A percentile compares a stretch with the other conserved stretches of the same genome.
Evolutionary conservation across 2,797 vertebrate species (phyloP).

Genomic region (Pipistrellus pipistrellus): DNA sequence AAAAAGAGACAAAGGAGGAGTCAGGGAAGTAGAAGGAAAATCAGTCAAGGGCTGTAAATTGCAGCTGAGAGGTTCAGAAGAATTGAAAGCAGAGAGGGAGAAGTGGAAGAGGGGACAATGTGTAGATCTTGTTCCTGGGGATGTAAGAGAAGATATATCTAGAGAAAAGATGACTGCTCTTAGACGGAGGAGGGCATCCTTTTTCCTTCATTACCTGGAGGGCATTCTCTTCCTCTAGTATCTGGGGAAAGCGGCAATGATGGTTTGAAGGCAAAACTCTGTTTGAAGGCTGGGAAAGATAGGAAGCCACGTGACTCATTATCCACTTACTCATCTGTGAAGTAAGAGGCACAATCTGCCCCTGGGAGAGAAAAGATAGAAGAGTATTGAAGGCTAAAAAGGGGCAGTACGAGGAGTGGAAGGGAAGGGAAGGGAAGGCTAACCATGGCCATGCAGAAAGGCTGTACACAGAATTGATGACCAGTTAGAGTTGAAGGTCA

Average conservation of each 20-base stretch:
- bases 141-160: not conserved
- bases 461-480: not conserved
- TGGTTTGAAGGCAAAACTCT: no score
- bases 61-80: not conserved
- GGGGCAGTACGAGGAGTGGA: not conserved
- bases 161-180: not conserved
- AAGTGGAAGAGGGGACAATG: not conserved
- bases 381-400: not conserved
- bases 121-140: not conserved
- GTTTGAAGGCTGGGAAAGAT: not conserved
- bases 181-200: not conserved
- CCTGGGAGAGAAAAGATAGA: not conserved
- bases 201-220: not conserved
- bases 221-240: no score
- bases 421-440: not conserved
- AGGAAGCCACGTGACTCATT: not conserved
- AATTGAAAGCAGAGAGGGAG: not conserved
- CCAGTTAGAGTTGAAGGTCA: not conserved
- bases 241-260: no score
- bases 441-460: not conserved
- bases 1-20: not conserved
- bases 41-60: not conserved
- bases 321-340: not conserved
- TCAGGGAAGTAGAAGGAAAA: not conserved
- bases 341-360: not conserved